Conservation (phyloP, 1,140 invertebrate species). For the Apis dorsata region DNA sequence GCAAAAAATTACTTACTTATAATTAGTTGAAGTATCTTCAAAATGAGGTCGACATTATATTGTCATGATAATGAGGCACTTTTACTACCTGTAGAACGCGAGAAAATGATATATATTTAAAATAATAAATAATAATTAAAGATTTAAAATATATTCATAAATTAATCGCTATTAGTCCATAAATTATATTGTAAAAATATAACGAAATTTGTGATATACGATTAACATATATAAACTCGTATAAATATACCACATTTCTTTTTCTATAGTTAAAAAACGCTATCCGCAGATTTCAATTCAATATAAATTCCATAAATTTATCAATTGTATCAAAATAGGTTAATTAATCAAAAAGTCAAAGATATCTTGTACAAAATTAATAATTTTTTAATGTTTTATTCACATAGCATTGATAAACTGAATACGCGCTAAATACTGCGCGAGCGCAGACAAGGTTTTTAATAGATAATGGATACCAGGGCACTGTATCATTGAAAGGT, state of each 20-base stretch:
- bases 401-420: background rate
- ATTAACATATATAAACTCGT: background rate
- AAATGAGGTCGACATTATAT: constrained; percentile 8
- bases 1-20: constrained; percentile 7
- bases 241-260: background rate
- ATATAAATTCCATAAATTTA: background rate
- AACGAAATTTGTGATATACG: background rate
- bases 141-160: background rate
- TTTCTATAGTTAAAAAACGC: background rate
- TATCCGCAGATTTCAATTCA: too few species aligned
- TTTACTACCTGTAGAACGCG: constrained; percentile 6
- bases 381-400: background rate
- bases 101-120: background rate
- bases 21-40: background rate
- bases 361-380: background rate
- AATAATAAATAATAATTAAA: background rate
- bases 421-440: constrained; percentile 36
- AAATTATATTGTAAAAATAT: background rate
- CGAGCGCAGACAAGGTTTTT: constrained; percentile 51
- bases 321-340: background rate
- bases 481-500: constrained; percentile 23
- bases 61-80: background rate
- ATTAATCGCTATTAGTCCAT: background rate
- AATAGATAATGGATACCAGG: background rate
- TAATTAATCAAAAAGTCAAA: too few species aligned